phyloP scores from a whole-genome alignment of 2,797 vertebrate species.

The Enteromius unitaeniatus region DNA sequence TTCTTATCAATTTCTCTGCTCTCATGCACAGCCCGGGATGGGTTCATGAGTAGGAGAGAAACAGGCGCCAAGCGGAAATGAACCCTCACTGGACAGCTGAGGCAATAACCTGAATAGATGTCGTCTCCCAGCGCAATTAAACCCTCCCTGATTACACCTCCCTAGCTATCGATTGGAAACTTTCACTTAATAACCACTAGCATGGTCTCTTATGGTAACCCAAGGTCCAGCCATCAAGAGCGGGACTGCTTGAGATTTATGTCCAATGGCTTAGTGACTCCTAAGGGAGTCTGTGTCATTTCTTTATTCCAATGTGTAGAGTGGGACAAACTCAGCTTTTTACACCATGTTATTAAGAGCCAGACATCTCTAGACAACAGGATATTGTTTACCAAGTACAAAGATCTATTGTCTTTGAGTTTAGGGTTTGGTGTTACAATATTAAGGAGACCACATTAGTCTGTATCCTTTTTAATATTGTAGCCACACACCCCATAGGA shows the following conservation, averaged over 20 bases:
- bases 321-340: conserved; percentile 65
- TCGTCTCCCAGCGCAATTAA: conserved; percentile 82
- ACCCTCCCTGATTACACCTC: conserved; percentile 81
- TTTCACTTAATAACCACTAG: conserved; percentile 84
- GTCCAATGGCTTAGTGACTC: conserved; percentile 70
- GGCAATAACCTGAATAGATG: conserved; percentile 82
- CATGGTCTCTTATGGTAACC: conserved; percentile 82
- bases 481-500: not conserved
- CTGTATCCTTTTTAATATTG: conserved; percentile 9
- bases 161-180: conserved; percentile 81
- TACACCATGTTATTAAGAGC: conserved; percentile 70
- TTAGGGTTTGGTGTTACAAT: not conserved
- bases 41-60: conserved; percentile 51
- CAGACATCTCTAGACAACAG: conserved; percentile 49
- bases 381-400: conserved; percentile 49
- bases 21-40: conserved; percentile 56
- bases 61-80: conserved; percentile 67
- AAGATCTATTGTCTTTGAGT: conserved; percentile 25
- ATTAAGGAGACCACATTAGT: conserved; percentile 8
- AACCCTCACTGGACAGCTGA: conserved; percentile 75
- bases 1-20: conserved; percentile 48
- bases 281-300: conserved; percentile 77
- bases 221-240: conserved; percentile 72
- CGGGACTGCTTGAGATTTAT: conserved; percentile 76
- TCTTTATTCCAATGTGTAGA: conserved; percentile 73